These are phyloP conservation scores for Hystrix brachyura DNA, from an alignment of 2,113 vertebrate genomes.

Conservation along the genomic window DNA sequence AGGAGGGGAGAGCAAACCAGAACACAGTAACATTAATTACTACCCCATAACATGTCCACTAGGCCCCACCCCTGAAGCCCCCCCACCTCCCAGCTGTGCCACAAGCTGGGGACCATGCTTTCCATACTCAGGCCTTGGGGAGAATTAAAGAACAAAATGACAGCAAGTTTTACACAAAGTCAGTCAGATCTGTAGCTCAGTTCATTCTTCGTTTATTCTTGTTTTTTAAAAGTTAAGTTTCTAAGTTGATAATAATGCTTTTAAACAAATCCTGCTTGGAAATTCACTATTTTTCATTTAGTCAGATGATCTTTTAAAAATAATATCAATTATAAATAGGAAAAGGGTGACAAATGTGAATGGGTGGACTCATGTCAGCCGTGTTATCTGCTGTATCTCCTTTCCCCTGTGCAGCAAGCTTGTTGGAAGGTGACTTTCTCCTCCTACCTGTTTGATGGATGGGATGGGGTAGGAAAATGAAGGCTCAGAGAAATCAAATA, in stretches of 20 bases:
- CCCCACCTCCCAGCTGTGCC: no score
- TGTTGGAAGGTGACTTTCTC: neutral
- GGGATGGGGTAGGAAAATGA: neutral
- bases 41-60: no score
- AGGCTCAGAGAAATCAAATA: constrained; percentile 31
- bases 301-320: neutral
- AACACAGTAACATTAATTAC: no score
- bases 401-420: neutral
- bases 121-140: neutral
- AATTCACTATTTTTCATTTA: constrained; percentile 11
- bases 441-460: neutral
- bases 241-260: neutral
- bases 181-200: constrained; percentile 33
- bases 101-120: neutral
- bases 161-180: neutral
- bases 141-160: neutral
- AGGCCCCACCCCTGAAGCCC: no score
- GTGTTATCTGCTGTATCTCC: neutral
- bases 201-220: neutral
- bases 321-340: constrained; percentile 11
- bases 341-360: neutral
- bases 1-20: no score
- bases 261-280: constrained; percentile 14
- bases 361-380: neutral
- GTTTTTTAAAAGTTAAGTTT: neutral